Percentiles rank a stretch among this genome's conserved stretches.
phyloP scores from a whole-genome alignment of 1,140 invertebrate species.

The Pseudobourletiella spinata region DNA sequence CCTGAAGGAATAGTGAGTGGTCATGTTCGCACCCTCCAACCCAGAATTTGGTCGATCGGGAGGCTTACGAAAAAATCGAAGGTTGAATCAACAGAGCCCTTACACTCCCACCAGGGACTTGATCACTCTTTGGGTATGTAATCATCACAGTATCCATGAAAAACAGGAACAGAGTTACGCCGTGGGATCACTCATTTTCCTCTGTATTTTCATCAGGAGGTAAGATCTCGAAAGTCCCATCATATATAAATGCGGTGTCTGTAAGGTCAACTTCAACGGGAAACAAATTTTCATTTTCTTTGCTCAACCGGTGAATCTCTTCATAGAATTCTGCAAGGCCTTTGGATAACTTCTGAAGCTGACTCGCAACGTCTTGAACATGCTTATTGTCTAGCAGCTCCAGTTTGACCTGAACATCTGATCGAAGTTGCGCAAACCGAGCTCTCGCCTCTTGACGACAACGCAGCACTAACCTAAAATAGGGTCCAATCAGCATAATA shows the following conservation, averaged over 20 bases:
- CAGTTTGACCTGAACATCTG: constrained; percentile 93
- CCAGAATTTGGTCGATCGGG: no score
- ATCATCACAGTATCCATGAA: no score
- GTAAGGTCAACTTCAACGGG: constrained; percentile 94
- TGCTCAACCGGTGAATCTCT: constrained; percentile 45
- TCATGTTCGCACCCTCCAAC: no score
- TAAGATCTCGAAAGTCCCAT: constrained; percentile 47
- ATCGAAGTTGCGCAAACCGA: constrained; percentile 82
- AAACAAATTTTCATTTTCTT: constrained; percentile 58
- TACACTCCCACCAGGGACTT: no score
- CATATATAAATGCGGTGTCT: constrained; percentile 81
- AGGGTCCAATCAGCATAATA: neutral
- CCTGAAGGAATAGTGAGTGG: no score
- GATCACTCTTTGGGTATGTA: no score
- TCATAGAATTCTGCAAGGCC: constrained; percentile 67
- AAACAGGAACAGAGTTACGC: no score
- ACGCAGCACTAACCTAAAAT: constrained; percentile 66
- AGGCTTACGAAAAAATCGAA: no score
- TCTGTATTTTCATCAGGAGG: constrained; percentile 30
- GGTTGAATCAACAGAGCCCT: no score
- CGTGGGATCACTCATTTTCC: constrained; percentile 15
- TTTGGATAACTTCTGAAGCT: constrained; percentile 67
- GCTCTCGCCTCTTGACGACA: constrained; percentile 88
- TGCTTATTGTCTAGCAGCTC: constrained; percentile 96
- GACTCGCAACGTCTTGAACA: constrained; percentile 82